phyloP scores from a whole-genome alignment of 2,797 vertebrate species.

The Diglossa cyanea region DNA sequence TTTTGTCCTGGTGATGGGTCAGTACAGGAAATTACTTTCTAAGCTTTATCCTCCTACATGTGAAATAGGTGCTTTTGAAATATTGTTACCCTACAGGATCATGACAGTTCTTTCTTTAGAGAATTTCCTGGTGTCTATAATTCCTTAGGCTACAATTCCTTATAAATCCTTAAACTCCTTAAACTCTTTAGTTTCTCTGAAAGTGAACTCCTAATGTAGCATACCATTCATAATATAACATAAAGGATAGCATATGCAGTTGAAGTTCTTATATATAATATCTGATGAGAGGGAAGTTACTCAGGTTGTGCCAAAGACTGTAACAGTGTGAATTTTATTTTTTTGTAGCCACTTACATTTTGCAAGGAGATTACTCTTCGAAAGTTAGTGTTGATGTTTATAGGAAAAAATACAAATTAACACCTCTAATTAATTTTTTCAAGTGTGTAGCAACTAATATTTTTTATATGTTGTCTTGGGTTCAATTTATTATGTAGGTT shows the following conservation, averaged over 20 bases:
- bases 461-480: neutral
- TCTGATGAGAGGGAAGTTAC: neutral
- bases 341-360: neutral
- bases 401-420: neutral
- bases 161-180: neutral
- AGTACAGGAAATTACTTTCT: neutral
- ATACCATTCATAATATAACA: neutral
- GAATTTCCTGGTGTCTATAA: neutral
- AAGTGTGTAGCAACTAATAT: neutral
- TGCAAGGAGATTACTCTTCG: neutral
- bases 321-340: neutral
- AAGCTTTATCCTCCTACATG: neutral
- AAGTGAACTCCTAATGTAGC: neutral
- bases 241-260: neutral
- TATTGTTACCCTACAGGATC: neutral
- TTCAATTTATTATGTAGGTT: neutral
- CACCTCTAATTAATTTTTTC: neutral
- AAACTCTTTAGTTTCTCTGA: neutral
- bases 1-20: neutral
- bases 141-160: neutral
- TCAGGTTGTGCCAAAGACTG: neutral
- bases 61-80: neutral
- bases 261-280: neutral
- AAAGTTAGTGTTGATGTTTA: neutral
- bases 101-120: neutral